Base-by-base conservation (phyloP, 2,797 vertebrate species). In the Cheirogaleus major region DNA sequence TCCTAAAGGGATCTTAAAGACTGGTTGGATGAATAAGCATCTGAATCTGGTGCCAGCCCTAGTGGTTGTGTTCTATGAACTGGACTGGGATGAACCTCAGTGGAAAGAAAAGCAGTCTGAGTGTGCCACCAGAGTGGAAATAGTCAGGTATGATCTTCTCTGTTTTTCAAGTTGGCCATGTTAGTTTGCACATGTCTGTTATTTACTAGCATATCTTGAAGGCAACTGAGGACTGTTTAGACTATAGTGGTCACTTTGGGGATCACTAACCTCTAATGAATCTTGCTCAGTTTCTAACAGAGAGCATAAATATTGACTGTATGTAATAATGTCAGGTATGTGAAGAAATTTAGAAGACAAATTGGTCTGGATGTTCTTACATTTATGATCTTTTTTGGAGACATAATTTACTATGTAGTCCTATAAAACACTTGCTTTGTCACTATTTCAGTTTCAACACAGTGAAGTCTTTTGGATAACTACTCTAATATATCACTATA, bases 11-110 rank as follows among this genome's bases (percentile, higher is more conserved):
- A 99, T 99, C 92, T 98, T 99, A 93, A 99, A 99, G 98, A 99
- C 99, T 0, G 99, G 99, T 17, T 99, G 99, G 99, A 99, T 99
- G 99, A 99, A 99, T 94, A 99, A 99, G 94, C 99, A 99, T 88
- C 98, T 99, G 94, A 99, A 99, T 97, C 98, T 99, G 96, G 99
- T 99, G 30, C 99, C 99, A 1, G 99, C 99, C 1, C 98, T 99
- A 86, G 99, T 99, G 32, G 99, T 99, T 55, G 99, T 99, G 41
- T 99, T 99, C 97, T 99, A 99, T 76, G 99, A 99, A 92, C 98
- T 99, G 93, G 99, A 99, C 98, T 99, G 99, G 99, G 99, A 99
- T 18, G 99, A 99, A 61, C 99, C 99, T 0, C 99, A 99, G 76
- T 99, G 99, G 99, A 99, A 99, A 91, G 99, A 99, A 96, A 99